Evolutionary conservation across 2,797 vertebrate species (phyloP).

Genomic region (Geotrypetes seraphini): DNA sequence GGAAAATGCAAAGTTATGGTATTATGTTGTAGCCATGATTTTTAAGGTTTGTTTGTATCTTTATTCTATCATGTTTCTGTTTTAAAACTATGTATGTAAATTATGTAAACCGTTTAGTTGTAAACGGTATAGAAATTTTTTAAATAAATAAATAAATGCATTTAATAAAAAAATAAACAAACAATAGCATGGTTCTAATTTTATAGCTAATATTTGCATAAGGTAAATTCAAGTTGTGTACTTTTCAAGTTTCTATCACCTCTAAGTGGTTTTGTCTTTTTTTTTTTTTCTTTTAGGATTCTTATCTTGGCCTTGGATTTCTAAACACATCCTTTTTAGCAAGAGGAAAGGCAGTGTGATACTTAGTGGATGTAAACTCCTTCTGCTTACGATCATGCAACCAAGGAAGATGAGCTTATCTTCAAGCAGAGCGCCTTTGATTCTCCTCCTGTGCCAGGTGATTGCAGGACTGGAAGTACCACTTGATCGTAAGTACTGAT

Average conservation of each 20-base stretch:
- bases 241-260: conserved; percentile 2
- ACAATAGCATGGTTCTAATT: too few species aligned
- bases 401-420: conserved; percentile 52
- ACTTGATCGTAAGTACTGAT: conserved; percentile 81
- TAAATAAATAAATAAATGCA: too few species aligned
- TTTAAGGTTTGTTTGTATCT: too few species aligned
- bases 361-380: conserved; percentile 41
- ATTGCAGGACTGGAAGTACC: conserved; percentile 80
- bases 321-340: conserved; percentile 24
- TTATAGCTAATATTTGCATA: too few species aligned
- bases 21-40: too few species aligned
- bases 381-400: conserved; percentile 58
- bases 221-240: too few species aligned
- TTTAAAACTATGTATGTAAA: too few species aligned
- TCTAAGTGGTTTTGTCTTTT: conserved; percentile 10
- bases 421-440: conserved; percentile 49
- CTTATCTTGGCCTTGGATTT: conserved; percentile 13
- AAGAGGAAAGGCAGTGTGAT: conserved; percentile 33
- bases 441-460: conserved; percentile 70
- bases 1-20: too few species aligned
- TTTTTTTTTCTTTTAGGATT: conserved; percentile 37
- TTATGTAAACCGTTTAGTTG: too few species aligned
- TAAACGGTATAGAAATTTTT: too few species aligned
- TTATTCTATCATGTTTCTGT: too few species aligned
- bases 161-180: not conserved